These are phyloP conservation scores for Glossophaga mutica DNA, from an alignment of 2,797 vertebrate species.

Conservation along the genomic window DNA sequence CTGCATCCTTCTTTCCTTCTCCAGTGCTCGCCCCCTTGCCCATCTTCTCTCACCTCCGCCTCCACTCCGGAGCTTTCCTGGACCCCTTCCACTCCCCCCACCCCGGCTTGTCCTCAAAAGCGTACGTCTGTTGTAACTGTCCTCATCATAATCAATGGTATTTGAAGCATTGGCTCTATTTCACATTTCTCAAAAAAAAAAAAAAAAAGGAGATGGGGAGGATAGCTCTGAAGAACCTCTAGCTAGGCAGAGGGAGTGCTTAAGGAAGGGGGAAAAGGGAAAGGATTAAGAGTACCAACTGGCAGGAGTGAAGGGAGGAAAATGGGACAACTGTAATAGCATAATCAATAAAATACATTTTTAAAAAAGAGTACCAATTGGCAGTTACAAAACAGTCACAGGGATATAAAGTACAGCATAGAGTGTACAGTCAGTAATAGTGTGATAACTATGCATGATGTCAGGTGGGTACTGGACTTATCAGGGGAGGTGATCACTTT, in stretches of 20 bases:
- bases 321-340: too few species aligned
- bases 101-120: not conserved
- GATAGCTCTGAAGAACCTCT: not conserved
- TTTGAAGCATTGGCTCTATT: not conserved
- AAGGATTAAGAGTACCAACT: not conserved
- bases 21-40: not conserved
- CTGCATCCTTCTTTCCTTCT: not conserved
- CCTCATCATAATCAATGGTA: not conserved
- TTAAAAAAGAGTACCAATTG: too few species aligned
- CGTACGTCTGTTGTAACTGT: not conserved
- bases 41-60: not conserved
- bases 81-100: not conserved
- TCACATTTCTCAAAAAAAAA: not conserved
- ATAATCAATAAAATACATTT: too few species aligned
- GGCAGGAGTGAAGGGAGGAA: too few species aligned
- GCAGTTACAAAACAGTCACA: not conserved
- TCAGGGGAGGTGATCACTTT: not conserved
- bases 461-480: not conserved
- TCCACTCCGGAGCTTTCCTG: not conserved
- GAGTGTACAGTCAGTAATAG: not conserved
- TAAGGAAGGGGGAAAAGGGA: not conserved
- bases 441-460: not conserved
- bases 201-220: rapidly evolving
- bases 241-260: not conserved
- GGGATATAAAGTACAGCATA: not conserved